Evolutionary conservation across 2,113 vertebrate genomes (phyloP).

Genomic region (Ciconia maguari): DNA sequence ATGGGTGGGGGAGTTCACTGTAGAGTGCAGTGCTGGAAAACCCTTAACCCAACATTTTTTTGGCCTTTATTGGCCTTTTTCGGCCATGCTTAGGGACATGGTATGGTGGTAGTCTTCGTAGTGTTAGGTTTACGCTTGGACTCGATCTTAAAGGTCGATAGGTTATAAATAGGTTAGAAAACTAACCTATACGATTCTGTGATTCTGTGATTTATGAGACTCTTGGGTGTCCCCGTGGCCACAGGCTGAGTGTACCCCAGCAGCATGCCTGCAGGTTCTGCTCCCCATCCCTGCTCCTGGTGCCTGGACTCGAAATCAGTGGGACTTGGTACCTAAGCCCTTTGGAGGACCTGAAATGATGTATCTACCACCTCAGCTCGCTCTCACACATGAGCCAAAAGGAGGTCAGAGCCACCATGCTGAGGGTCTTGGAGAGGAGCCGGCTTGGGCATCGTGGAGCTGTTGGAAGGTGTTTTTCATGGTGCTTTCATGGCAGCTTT

Average conservation of each 20-base stretch:
- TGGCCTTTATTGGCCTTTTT: too few species aligned
- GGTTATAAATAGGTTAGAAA: too few species aligned
- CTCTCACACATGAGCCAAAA: neutral
- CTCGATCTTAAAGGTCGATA: too few species aligned
- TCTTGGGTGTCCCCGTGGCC: neutral
- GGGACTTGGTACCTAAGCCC: neutral
- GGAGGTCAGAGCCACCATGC: neutral
- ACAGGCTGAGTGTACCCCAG: neutral
- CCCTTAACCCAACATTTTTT: fast-evolving
- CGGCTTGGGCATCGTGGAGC: neutral
- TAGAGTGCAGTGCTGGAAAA: neutral
- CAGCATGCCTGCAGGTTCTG: fast-evolving
- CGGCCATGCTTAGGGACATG: too few species aligned
- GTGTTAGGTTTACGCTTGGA: too few species aligned
- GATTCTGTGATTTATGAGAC: neutral
- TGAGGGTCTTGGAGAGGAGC: neutral
- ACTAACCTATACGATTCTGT: too few species aligned
- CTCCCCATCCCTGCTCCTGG: neutral
- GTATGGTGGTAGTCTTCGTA: too few species aligned
- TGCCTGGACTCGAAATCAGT: neutral
- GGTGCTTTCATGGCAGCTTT: neutral
- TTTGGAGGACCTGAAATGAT: neutral
- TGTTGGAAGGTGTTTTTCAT: neutral
- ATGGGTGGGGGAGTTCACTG: too few species aligned
- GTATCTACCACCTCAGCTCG: neutral